Percentiles rank a stretch among this genome's conserved stretches.
Conservation (phyloP, 1,140 invertebrate genomes). For the Dendrolimus punctatus region DNA sequence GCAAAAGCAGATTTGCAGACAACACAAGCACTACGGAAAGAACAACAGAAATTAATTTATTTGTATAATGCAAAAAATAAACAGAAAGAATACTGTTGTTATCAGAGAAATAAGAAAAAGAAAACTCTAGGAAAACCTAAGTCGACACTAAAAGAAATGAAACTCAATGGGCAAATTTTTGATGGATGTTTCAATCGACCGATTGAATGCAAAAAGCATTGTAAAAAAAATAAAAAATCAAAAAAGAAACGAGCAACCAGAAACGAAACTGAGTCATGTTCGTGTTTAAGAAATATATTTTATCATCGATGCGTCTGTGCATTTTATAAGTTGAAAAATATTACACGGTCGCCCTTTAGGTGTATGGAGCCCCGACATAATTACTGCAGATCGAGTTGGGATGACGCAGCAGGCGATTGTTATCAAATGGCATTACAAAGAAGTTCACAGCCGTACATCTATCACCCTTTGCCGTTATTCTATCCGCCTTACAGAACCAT, state of each 20-base stretch:
- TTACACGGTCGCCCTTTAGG: too few relatives aligned
- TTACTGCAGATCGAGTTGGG: background rate
- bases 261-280: background rate
- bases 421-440: slow-evolving; percentile 27
- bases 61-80: slow-evolving; percentile 4
- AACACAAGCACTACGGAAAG: slow-evolving; percentile 9
- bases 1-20: slow-evolving; percentile 11
- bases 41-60: slow-evolving; percentile 13
- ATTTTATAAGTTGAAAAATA: background rate
- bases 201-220: background rate
- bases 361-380: background rate
- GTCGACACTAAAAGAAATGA: too few relatives aligned
- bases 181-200: too few relatives aligned
- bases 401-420: slow-evolving; percentile 21
- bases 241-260: background rate
- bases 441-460: slow-evolving; percentile 25
- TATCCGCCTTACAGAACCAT: slow-evolving; percentile 22
- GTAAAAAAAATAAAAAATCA: slow-evolving; percentile 1
- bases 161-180: too few relatives aligned
- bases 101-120: background rate
- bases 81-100: slow-evolving; percentile 1
- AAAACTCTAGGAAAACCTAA: background rate
- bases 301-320: background rate
- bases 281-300: background rate
- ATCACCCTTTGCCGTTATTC: slow-evolving; percentile 25